Evolutionary conservation across 2,113 vertebrate genomes (phyloP), one percentile per base, ranked within the genome.

Genomic region (Pelusios castaneus): DNA sequence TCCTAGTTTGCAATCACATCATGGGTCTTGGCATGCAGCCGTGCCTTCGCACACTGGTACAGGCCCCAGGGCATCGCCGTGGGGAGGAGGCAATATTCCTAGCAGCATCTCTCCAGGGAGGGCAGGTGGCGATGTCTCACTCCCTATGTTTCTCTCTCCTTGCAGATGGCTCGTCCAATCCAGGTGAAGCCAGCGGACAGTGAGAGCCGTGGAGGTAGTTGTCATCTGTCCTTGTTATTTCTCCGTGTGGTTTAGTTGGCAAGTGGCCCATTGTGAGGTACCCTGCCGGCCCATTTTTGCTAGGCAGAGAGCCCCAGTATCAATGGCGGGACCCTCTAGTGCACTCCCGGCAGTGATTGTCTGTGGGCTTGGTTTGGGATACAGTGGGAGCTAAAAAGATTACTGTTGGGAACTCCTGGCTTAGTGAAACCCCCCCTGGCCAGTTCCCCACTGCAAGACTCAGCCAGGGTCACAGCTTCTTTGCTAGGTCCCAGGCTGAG

Each of bases 201-300:
- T 67, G 99, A 99, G 97, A 99, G 99, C 98, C 99, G 99, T 97
- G 99, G 99, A 99, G 99, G 99, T 99, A 98, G 98, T 97, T 97
- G 97, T 97, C 94, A 96, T 97, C 96, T 98, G 96, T 97, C 97
- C 95, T 75, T 95, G 96, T 43, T 97, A 88, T 58, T 80, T 4
- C 76, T 87, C 80, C 43, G n/a, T 90, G 78, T 2, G 2, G 55
- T 83, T 92, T 75, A 51, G 84, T 54, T 78, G 63, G 19, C 63
- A 38, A n/a, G 9, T 38, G 63, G n/a, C 4, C 63, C 38, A 41
- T 52, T 24, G 10, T n/a, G 84, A 81, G 45, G 41, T 81, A 49
- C 41, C 24, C 24, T 29, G 11, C 73, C 45, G 41, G 73, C 73
- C 73, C 43, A 16, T 11, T 45, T 41, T 29, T 12, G 34, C 49